Evolutionary conservation across 2,797 vertebrate genomes (phyloP), one percentile per base, ranked within the genome.

Genomic region (Anabas testudineus): DNA sequence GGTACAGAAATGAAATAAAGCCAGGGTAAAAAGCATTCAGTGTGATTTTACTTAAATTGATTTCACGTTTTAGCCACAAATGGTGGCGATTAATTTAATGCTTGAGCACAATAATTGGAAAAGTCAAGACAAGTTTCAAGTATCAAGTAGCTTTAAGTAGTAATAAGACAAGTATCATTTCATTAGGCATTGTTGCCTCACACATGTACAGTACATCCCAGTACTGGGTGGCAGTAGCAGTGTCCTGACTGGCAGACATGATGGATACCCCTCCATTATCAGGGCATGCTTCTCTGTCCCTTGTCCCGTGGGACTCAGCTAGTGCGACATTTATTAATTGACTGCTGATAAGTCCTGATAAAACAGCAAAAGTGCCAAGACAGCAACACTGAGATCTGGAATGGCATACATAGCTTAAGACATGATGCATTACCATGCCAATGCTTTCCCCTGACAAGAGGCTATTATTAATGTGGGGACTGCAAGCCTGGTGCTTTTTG

Each of bases 191-290:
- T 22, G 55, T 47, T 59, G 48, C 68, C 52, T 63, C 57, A 46
- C 36, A 69, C 32, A 8, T 62, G 36, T 30, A 16, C 52, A 62
- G 36, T 30, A n/a, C 52, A 43, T 59, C 75, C 53, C 57, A 66
- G 51, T 70, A 10, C 42, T 58, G 71, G 74, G 59, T 63, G 42
- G 76, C 52, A 45, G 42, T 70, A 26, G 58, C 62, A 36, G 59
- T 32, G 70, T 71, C 69, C 78, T 88, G 78, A 89, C 81, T 82
- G 83, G 73, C 76, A 76, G 83, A 76, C 54, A 55, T 90, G 89
- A 93, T 91, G 87, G 86, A 93, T 91, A 81, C 80, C 75, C 68
- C 83, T 91, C 85, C 54, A 83, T 92, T 91, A 91, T 92, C 86
- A 78, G 73, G 67, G 64, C 39, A 46, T 77, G 73, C 69, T 85